Evolutionary conservation across 2,797 vertebrate genomes (phyloP), one percentile per base, ranked within the genome.

Genomic region (Crocodylus rhombifer): DNA sequence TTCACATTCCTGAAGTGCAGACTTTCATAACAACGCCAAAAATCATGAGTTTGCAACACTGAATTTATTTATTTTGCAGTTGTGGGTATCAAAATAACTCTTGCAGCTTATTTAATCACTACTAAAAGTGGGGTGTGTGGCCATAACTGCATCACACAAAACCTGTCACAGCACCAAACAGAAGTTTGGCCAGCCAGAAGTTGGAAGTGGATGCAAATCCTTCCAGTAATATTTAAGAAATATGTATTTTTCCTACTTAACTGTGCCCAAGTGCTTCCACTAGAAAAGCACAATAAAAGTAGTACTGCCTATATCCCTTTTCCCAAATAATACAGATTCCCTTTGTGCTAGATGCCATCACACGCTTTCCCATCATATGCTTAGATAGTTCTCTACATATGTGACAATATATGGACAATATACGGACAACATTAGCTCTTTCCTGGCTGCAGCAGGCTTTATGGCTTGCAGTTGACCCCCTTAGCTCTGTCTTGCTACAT

Each of bases 1-100:
- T 51, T 51, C 42, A 51, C 42, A 51, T 51, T 51, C 42, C 42
- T 51, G 42, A 10, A 51, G 42, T 51, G 42, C 11, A 10, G 42
- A 51, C 42, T 51, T 51, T 51, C 42, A 51, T 9, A 51, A 51
- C 42, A 51, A 51, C 10, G 3, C 42, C 42, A 51, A 3, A 51
- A 51, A 10, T 51, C 42, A 51, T 51, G 42, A 51, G 42, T 51
- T 51, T 51, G 42, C 42, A 93, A 33, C 51, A 14, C 85, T 51
- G 88, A 60, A 94, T 94, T 90, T 88, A 92, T 88, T 95, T 96
- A 7, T 3, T 63, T 64, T 77, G 76, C 82, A 80, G 65, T 26
- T 77, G 61, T 14, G 57, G 92, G 51, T 91, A 80, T 88, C 88
- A 91, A 88, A 95, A 91, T 74, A 95, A 80, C 42, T 92, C 90